phyloP scores from a whole-genome alignment of 2,888 invertebrate species.

The Dicycla oo region DNA sequence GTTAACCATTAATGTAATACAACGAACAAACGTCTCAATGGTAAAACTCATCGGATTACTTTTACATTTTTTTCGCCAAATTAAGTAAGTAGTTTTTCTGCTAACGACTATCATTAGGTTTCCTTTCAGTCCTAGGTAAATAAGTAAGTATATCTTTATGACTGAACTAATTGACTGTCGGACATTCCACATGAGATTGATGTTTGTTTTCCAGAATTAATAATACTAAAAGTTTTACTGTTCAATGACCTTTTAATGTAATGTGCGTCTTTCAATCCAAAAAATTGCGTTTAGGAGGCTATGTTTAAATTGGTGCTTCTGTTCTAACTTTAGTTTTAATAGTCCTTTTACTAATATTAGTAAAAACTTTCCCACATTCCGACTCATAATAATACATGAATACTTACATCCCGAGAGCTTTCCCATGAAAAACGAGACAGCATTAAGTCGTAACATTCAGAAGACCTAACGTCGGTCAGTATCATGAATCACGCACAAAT shows the following conservation, averaged over 20 bases:
- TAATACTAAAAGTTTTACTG: slow-evolving; percentile 19
- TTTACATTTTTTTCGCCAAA: neutral
- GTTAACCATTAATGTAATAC: neutral
- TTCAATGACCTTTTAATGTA: neutral
- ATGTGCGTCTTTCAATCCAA: neutral
- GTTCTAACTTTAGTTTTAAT: neutral
- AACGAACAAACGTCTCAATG: neutral
- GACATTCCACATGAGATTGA: slow-evolving; percentile 14
- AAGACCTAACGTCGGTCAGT: slow-evolving; percentile 48
- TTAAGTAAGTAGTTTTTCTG: slow-evolving; percentile 11
- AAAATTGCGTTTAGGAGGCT: neutral
- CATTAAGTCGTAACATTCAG: slow-evolving; percentile 55
- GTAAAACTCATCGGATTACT: neutral
- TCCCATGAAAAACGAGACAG: slow-evolving; percentile 51
- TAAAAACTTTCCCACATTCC: slow-evolving; percentile 21
- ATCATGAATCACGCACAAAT: slow-evolving; percentile 62
- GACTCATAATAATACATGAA: slow-evolving; percentile 33
- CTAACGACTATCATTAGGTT: slow-evolving; percentile 29
- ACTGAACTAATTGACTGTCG: slow-evolving; percentile 23
- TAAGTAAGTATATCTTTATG: slow-evolving; percentile 11
- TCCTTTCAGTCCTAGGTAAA: slow-evolving; percentile 15
- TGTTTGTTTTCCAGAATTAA: slow-evolving; percentile 30
- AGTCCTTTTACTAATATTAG: slow-evolving; percentile 16
- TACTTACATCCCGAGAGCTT: slow-evolving; percentile 43
- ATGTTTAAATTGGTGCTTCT: neutral